Conservation (phyloP, 2,113 vertebrate genomes). For the Ondatra zibethicus region DNA sequence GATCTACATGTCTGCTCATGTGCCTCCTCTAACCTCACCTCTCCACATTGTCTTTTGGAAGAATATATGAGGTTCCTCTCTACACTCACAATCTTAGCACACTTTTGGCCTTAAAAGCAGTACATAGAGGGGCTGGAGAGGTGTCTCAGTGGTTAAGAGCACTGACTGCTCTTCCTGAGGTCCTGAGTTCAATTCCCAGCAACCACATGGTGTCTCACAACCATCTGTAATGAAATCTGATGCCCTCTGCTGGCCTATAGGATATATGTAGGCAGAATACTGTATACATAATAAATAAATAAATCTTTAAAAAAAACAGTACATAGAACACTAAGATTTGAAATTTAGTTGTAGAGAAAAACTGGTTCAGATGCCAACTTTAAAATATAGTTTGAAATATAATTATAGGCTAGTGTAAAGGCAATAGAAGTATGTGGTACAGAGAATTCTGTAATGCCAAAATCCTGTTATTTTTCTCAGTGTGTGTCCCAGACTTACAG, state of each 20-base stretch:
- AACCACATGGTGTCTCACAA: too few relatives aligned
- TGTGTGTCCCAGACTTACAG: slow-evolving; percentile 24
- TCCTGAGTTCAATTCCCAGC: too few relatives aligned
- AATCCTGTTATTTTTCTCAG: not conserved
- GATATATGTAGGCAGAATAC: too few relatives aligned
- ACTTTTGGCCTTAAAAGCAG: slow-evolving; percentile 16
- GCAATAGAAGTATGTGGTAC: not conserved
- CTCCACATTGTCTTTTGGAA: slow-evolving; percentile 4
- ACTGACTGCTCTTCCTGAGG: too few relatives aligned
- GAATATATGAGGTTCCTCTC: not conserved
- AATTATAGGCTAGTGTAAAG: not conserved
- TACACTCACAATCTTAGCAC: not conserved
- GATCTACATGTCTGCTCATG: not conserved
- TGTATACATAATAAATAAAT: too few relatives aligned
- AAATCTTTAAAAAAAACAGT: too few relatives aligned
- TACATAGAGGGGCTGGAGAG: too few relatives aligned
- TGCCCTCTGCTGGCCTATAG: too few relatives aligned
- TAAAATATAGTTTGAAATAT: slow-evolving; percentile 49
- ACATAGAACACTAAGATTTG: not conserved
- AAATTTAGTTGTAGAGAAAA: slow-evolving; percentile 47
- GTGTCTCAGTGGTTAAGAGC: too few relatives aligned
- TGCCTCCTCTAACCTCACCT: not conserved
- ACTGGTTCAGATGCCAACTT: slow-evolving; percentile 38
- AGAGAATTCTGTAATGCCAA: not conserved
- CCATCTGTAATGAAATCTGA: too few relatives aligned